Conservation (phyloP, 2,113 vertebrate species). For the Atractosteus spatula region DNA sequence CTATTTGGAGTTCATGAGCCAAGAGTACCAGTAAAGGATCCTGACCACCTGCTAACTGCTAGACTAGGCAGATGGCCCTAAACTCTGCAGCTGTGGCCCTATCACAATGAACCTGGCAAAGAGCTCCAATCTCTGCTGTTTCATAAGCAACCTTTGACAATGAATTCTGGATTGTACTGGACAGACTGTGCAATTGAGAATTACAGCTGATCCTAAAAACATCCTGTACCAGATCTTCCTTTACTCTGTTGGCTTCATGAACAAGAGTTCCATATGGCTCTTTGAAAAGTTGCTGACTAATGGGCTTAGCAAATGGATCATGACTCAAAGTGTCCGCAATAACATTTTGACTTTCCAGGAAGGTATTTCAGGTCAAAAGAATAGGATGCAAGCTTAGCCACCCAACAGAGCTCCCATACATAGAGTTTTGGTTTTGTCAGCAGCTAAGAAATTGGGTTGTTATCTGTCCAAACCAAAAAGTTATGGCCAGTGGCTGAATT, state of each 20-base stretch:
- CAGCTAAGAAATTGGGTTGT: slow-evolving; percentile 22
- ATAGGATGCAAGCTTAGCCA: slow-evolving; percentile 15
- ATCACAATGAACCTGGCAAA: slow-evolving; percentile 20
- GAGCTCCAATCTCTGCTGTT: slow-evolving; percentile 15
- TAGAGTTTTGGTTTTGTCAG: slow-evolving; percentile 19
- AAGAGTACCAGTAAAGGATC: slow-evolving; percentile 13
- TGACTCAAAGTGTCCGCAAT: slow-evolving; percentile 19
- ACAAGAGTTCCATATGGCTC: slow-evolving; percentile 12
- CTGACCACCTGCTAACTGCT: slow-evolving; percentile 17
- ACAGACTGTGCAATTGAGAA: neutral
- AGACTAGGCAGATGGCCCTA: slow-evolving; percentile 9
- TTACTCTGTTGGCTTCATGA: slow-evolving; percentile 1
- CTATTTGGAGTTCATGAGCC: slow-evolving; percentile 8
- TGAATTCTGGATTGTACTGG: neutral
- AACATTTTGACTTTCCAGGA: slow-evolving; percentile 13
- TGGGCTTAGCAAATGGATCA: neutral
- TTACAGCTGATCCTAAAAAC: slow-evolving; percentile 18
- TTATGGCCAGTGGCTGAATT: slow-evolving; percentile 14
- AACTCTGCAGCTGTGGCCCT: slow-evolving; percentile 14
- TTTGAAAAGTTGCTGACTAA: slow-evolving; percentile 8
- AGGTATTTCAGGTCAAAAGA: slow-evolving; percentile 19
- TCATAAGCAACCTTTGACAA: neutral
- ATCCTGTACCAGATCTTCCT: slow-evolving; percentile 13
- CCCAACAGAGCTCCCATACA: slow-evolving; percentile 3
- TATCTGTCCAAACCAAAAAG: slow-evolving; percentile 7